Percentiles rank a stretch among this genome's conserved stretches.
Conservation (phyloP, 2,888 invertebrate genomes). For the Morinoia aosen region DNA sequence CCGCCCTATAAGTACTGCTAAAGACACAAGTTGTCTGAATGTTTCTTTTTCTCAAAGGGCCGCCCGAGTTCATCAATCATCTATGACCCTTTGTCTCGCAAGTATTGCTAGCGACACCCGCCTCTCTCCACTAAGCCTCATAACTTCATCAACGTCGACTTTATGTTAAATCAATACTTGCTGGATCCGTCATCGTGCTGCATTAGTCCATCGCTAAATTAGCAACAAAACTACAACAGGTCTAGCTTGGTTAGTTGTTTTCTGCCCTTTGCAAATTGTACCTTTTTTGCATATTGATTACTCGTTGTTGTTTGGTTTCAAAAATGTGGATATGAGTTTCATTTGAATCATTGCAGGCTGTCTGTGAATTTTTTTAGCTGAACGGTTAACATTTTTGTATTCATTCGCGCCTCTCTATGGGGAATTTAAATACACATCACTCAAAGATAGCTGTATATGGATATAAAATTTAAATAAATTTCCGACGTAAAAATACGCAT, state of each 20-base stretch:
- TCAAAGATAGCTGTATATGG: too few relatives aligned
- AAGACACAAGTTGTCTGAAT: not conserved
- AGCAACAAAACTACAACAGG: not conserved
- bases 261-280: not conserved
- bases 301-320: too few relatives aligned
- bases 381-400: too few relatives aligned
- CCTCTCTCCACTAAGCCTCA: not conserved
- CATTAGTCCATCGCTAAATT: not conserved
- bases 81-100: not conserved
- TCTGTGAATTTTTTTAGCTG: too few relatives aligned
- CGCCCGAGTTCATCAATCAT: not conserved
- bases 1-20: too few relatives aligned
- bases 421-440: too few relatives aligned
- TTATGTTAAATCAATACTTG: not conserved
- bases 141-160: not conserved
- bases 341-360: too few relatives aligned
- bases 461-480: too few relatives aligned
- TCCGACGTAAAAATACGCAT: too few relatives aligned
- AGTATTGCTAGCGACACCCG: not conserved
- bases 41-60: not conserved
- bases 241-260: not conserved
- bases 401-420: too few relatives aligned
- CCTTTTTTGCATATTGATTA: not conserved
- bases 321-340: too few relatives aligned
- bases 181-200: not conserved